Conservation (phyloP, 2,888 invertebrate genomes). For the Melanophora roralis region DNA sequence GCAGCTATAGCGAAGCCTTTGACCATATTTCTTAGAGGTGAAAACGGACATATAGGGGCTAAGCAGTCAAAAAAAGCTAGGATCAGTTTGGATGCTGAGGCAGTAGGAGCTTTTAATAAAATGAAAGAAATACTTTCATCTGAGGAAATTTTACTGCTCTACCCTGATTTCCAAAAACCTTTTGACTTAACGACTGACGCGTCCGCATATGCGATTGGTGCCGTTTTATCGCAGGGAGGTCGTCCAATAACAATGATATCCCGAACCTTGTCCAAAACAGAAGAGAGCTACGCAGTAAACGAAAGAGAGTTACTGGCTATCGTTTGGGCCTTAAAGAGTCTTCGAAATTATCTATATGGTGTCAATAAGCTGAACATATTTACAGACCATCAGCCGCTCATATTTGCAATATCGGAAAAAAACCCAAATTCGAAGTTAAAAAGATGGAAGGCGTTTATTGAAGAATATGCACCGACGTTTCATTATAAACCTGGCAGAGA, state of each 20-base stretch:
- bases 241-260: too few species aligned
- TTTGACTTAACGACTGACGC: constrained; percentile 64
- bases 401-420: constrained; percentile 10
- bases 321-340: too few species aligned
- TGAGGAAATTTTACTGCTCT: neutral
- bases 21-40: too few species aligned
- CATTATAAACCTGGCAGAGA: neutral
- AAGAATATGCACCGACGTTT: neutral
- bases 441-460: neutral
- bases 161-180: neutral
- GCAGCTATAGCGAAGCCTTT: too few species aligned
- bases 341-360: constrained; percentile 30
- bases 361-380: neutral
- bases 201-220: constrained; percentile 57
- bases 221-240: too few species aligned
- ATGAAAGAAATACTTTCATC: neutral
- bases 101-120: neutral
- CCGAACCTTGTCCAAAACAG: too few species aligned
- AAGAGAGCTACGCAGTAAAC: too few species aligned
- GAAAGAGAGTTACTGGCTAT: too few species aligned
- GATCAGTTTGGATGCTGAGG: neutral
- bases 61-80: neutral
- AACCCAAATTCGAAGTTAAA: too few species aligned
- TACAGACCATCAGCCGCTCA: constrained; percentile 6
- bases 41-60: neutral